phyloP scores from a whole-genome alignment of 2,797 vertebrate species.

The Channallabes apus region DNA sequence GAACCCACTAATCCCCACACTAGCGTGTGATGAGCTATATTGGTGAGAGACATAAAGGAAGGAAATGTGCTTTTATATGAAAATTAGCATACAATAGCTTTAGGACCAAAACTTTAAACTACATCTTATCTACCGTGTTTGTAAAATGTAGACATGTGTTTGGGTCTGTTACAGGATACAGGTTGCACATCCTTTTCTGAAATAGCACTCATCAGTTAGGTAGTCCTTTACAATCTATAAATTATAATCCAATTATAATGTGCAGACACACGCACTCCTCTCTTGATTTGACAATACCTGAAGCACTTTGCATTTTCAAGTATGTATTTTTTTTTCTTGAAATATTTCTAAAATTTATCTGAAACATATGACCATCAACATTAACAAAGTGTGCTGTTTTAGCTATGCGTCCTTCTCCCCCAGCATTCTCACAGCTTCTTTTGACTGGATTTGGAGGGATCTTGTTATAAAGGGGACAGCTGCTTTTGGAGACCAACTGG shows the following conservation, averaged over 20 bases:
- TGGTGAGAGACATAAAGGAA: background rate
- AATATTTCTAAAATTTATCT: background rate
- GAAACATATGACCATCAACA: background rate
- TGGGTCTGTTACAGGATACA: background rate
- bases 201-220: background rate
- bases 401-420: constrained; percentile 12
- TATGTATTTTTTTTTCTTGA: background rate
- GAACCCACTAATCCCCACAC: background rate
- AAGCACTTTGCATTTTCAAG: background rate
- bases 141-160: background rate
- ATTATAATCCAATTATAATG: background rate
- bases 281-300: background rate
- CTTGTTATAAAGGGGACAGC: constrained; percentile 44
- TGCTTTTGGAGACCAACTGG: constrained; percentile 18
- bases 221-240: background rate
- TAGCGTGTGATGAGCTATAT: background rate
- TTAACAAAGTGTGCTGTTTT: constrained; percentile 6
- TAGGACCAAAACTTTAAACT: background rate
- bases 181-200: background rate
- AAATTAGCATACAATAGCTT: background rate
- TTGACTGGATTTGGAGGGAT: constrained; percentile 45
- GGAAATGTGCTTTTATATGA: background rate
- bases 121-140: background rate
- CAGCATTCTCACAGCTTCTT: constrained; percentile 32
- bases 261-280: background rate